These are phyloP conservation scores for Lepus oiostolus DNA, from an alignment of 2,797 vertebrate species.

Conservation along the genomic window DNA sequence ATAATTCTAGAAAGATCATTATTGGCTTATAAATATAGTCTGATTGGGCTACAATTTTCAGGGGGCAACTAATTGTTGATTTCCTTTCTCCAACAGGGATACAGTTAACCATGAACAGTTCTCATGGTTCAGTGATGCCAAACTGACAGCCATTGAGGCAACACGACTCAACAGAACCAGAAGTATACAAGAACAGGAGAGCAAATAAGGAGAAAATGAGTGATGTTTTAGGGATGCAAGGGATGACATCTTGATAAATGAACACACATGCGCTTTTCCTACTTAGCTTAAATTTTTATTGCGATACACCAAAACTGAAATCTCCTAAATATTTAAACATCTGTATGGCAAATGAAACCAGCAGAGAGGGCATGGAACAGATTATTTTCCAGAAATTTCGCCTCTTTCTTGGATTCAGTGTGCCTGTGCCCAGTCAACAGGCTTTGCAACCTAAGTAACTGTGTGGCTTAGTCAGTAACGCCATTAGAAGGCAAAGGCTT, in stretches of 20 bases:
- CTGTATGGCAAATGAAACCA: neutral
- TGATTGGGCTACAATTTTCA: neutral
- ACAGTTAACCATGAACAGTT: neutral
- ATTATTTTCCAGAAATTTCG: slow-evolving; percentile 9
- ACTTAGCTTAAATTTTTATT: neutral
- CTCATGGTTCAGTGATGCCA: neutral
- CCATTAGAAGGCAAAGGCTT: neutral
- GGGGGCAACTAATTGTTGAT: neutral
- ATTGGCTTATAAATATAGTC: neutral
- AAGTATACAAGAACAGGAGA: neutral
- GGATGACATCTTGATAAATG: neutral
- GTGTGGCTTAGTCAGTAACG: neutral
- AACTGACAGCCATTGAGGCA: neutral
- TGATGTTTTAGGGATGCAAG: neutral
- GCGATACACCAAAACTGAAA: neutral
- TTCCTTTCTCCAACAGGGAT: accelerated
- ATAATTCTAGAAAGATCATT: neutral
- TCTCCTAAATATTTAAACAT: slow-evolving; percentile 39
- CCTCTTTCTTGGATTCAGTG: neutral
- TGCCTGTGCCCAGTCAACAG: neutral
- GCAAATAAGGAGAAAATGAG: neutral
- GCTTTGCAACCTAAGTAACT: neutral
- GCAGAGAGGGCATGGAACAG: neutral
- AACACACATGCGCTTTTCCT: neutral
- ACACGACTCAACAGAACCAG: neutral